A percentile compares a stretch with the other conserved stretches of the same genome.
Conservation (phyloP, 1,140 invertebrate genomes). For the Cyclina sinensis region DNA sequence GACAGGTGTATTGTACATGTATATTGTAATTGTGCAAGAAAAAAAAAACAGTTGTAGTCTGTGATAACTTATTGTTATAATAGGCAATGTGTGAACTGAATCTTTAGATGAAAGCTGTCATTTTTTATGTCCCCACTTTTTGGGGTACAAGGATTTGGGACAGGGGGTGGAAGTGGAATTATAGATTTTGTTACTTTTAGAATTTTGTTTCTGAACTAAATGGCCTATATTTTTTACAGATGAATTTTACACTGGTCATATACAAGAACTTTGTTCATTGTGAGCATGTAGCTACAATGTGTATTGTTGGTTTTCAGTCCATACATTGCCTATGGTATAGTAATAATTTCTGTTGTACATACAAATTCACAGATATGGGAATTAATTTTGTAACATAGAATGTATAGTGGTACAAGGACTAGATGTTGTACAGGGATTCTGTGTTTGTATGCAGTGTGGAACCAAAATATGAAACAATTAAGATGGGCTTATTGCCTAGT, state of each 20-base stretch:
- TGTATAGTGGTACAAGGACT: neutral
- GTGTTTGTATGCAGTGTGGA: neutral
- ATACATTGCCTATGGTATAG: neutral
- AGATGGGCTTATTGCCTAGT: no score
- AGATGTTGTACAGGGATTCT: neutral
- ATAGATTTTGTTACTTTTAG: no score
- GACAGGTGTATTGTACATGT: constrained; percentile 28
- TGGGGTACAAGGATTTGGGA: no score
- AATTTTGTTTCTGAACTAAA: no score
- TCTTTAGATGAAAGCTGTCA: no score
- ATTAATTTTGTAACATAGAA: neutral
- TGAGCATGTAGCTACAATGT: no score
- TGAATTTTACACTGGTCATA: no score
- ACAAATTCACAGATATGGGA: constrained; percentile 6
- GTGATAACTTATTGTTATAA: constrained; percentile 31
- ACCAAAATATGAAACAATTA: no score
- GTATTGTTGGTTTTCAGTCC: neutral
- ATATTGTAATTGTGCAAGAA: constrained; percentile 45
- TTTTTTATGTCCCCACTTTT: no score
- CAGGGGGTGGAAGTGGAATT: no score
- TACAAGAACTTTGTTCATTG: no score
- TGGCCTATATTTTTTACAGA: no score
- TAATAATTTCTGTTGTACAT: neutral
- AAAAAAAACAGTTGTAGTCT: constrained; percentile 13
- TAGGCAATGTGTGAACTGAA: constrained; percentile 19